Evolutionary conservation across 2,888 invertebrate genomes (phyloP).

Genomic region (Euplexia lucipara): DNA sequence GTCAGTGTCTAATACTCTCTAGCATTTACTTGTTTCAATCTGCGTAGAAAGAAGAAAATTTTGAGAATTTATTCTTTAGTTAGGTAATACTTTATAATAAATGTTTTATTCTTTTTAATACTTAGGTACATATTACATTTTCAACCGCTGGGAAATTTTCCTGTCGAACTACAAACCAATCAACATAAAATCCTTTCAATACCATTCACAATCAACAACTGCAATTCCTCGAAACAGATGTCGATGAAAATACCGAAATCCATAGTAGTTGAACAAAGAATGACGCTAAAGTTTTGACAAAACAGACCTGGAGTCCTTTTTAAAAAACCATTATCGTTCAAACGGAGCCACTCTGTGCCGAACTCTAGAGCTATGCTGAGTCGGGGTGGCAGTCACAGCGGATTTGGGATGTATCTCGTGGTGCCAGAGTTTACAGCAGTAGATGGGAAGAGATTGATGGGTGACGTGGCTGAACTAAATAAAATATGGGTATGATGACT

Average conservation of each 20-base stretch:
- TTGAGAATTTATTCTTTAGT: no score
- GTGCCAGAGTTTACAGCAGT: neutral
- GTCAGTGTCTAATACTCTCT: no score
- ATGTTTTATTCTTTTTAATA: no score
- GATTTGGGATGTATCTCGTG: neutral
- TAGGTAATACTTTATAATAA: no score
- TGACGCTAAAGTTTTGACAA: conserved; percentile 58
- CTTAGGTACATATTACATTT: no score
- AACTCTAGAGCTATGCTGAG: conserved; percentile 72
- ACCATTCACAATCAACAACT: conserved; percentile 18
- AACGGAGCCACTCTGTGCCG: conserved; percentile 77
- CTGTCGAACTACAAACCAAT: no score
- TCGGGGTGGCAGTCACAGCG: conserved; percentile 63
- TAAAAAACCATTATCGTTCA: conserved; percentile 80
- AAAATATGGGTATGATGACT: no score
- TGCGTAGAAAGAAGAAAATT: no score
- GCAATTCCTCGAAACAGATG: conserved; percentile 52
- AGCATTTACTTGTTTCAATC: no score
- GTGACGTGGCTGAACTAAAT: no score
- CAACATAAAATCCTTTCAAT: conserved; percentile 10
- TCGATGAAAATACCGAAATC: conserved; percentile 35
- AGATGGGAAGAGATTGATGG: neutral
- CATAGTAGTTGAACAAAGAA: conserved; percentile 45
- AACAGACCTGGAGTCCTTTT: conserved; percentile 72
- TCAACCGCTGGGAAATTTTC: no score